These are phyloP conservation scores for Rhamphomyia laevipes DNA, from an alignment of 2,888 invertebrate genomes.

Conservation along the genomic window DNA sequence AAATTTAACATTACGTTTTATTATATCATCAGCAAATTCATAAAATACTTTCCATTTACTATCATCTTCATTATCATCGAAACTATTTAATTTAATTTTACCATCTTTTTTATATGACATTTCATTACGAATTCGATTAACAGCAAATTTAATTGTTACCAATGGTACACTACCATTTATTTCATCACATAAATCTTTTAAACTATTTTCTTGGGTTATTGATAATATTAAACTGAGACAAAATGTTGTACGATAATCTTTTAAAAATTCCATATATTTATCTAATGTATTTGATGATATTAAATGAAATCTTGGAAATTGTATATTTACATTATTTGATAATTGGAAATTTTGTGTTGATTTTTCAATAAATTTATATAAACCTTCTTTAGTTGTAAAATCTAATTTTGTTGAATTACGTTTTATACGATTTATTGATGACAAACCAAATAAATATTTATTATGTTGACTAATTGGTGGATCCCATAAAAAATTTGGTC, in stretches of 20 bases:
- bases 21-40: not conserved
- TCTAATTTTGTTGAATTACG: slow-evolving; percentile 27
- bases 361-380: slow-evolving; percentile 32
- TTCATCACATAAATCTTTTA: not conserved
- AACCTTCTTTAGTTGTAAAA: slow-evolving; percentile 41
- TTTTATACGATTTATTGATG: slow-evolving; percentile 28
- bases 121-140: slow-evolving; percentile 48
- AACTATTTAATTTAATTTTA: not conserved
- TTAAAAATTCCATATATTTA: slow-evolving; percentile 26
- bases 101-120: not conserved
- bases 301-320: slow-evolving; percentile 53
- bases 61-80: not conserved
- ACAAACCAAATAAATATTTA: slow-evolving; percentile 6
- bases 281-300: slow-evolving; percentile 24
- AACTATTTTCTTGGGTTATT: no score
- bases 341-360: slow-evolving; percentile 28
- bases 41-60: not conserved
- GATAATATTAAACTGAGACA: slow-evolving; percentile 53
- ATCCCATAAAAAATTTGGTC: slow-evolving; percentile 65
- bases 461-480: slow-evolving; percentile 20
- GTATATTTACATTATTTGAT: slow-evolving; percentile 39
- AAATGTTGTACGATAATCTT: slow-evolving; percentile 66
- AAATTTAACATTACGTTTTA: not conserved
- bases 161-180: slow-evolving; percentile 45
- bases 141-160: slow-evolving; percentile 53